These are phyloP conservation scores for Aleiodes leptofemur DNA, from an alignment of 2,888 invertebrate genomes.

Conservation along the genomic window DNA sequence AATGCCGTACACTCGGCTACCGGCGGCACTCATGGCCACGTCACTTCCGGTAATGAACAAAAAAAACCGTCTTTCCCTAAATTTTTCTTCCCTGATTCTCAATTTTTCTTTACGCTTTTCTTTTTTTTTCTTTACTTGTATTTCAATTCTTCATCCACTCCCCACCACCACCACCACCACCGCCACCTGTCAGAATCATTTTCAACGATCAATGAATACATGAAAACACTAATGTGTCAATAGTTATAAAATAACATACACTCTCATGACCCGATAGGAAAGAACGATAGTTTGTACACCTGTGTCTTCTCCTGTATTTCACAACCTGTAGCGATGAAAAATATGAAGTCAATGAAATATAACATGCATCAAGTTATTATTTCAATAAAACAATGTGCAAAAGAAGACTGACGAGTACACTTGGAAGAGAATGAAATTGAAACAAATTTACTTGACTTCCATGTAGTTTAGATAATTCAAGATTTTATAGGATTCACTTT, in stretches of 20 bases:
- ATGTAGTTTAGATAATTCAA: background rate
- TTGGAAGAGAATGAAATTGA: background rate
- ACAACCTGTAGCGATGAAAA: background rate
- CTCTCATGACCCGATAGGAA: background rate
- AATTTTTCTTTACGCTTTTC: constrained; percentile 3
- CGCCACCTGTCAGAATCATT: background rate
- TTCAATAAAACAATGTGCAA: background rate
- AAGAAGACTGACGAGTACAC: background rate
- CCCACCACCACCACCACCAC: too few species aligned
- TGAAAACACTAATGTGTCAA: constrained; percentile 15
- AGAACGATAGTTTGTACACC: background rate
- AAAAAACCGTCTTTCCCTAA: background rate
- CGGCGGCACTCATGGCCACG: constrained; percentile 61
- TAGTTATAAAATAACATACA: background rate
- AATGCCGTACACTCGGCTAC: constrained; percentile 70
- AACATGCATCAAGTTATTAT: background rate
- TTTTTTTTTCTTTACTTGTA: background rate
- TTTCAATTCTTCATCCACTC: background rate
- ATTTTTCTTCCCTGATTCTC: background rate
- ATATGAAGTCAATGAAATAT: background rate
- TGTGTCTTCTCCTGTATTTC: background rate
- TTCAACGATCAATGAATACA: background rate
- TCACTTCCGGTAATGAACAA: constrained; percentile 64
- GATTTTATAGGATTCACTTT: background rate
- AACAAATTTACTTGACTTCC: constrained; percentile 6